A percentile compares a stretch with the other conserved stretches of the same genome.
Conservation (phyloP, 2,797 vertebrate species). For the Trichosurus vulpecula region DNA sequence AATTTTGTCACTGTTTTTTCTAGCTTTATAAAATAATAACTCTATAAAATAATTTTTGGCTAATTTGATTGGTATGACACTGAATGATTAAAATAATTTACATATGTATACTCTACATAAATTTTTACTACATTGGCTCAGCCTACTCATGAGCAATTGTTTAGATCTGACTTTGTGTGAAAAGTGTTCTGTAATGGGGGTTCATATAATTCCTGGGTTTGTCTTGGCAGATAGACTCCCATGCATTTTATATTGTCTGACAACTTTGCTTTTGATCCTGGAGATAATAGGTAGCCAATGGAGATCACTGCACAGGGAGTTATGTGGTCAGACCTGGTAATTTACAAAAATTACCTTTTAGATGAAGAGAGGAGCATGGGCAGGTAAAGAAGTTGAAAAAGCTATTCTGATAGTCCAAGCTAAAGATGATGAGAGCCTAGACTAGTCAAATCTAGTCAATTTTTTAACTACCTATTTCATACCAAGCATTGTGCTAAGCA, state of each 20-base stretch:
- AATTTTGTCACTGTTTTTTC: too few relatives aligned
- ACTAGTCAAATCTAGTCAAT: neutral
- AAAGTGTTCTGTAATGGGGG: too few relatives aligned
- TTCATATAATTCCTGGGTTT: too few relatives aligned
- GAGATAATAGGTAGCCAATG: neutral
- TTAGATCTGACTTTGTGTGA: too few relatives aligned
- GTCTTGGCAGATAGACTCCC: neutral
- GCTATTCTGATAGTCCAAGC: neutral
- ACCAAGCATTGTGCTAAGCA: neutral
- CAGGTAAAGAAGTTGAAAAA: neutral
- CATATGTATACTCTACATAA: too few relatives aligned
- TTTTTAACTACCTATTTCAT: neutral
- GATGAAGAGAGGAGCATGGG: neutral
- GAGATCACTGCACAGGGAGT: neutral
- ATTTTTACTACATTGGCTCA: too few relatives aligned
- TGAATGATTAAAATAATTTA: too few relatives aligned
- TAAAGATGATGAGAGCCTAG: neutral
- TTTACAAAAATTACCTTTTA: neutral
- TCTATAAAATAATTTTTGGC: too few relatives aligned
- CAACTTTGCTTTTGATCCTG: neutral
- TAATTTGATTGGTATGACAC: too few relatives aligned
- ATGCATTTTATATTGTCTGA: neutral
- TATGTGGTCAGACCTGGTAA: neutral
- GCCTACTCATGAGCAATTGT: too few relatives aligned
- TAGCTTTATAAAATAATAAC: too few relatives aligned